These are phyloP conservation scores for Chloroceryle aenea DNA, from an alignment of 2,113 vertebrate species.

Conservation along the genomic window DNA sequence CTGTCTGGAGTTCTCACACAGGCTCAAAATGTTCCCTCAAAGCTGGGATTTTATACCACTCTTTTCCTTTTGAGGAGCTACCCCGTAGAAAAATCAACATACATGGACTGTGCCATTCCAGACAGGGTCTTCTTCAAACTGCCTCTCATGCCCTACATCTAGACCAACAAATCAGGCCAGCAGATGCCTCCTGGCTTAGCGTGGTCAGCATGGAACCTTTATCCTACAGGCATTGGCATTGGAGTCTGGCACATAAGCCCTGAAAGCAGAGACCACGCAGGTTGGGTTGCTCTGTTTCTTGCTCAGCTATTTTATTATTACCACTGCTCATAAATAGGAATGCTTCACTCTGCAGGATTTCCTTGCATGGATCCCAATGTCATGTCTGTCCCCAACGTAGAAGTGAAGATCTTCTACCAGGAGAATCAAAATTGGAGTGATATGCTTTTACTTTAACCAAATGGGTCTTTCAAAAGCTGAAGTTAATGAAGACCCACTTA, in stretches of 20 bases:
- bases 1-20: neutral
- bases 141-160: neutral
- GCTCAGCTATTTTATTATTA: neutral
- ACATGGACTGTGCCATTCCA: fast-evolving
- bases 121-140: neutral
- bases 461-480: neutral
- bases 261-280: neutral
- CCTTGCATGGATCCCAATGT: neutral
- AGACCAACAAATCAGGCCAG: fast-evolving
- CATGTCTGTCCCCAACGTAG: neutral
- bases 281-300: fast-evolving
- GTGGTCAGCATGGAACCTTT: fast-evolving
- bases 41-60: fast-evolving
- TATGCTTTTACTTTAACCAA: neutral
- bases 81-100: neutral
- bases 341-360: neutral
- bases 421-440: neutral
- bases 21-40: neutral
- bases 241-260: fast-evolving
- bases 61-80: neutral
- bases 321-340: neutral
- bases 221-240: fast-evolving
- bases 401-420: neutral
- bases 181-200: neutral
- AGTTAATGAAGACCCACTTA: neutral